Evolutionary conservation across 2,888 invertebrate species (phyloP), one percentile per base, ranked within the genome.

Genomic region (Prenolepis imparis): DNA sequence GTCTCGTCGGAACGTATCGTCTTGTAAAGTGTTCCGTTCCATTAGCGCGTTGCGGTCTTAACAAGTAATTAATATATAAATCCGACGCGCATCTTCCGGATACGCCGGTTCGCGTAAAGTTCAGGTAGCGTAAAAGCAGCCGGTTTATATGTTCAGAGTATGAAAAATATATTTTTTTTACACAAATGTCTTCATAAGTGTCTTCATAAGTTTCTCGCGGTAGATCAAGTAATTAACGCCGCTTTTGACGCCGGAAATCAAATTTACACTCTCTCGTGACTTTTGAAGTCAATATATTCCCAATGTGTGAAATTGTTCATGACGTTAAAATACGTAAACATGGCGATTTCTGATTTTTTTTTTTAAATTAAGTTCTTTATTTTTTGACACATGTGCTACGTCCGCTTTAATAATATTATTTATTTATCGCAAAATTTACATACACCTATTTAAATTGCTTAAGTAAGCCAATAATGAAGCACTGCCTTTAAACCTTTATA

Each of bases 11-110:
- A 66, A 55, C 52, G 36, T n/a, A n/a, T n/a, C 55, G 41, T n/a
- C 77, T 32, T 32, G 68, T 21, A n/a, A 55, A 57, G 41, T 68
- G 68, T 57, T 57, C 57, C 57, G 77, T 77, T 67, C 68, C 77
- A 55, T 78, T 68, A 78, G 68, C 68, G 32, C 32, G 8, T 11
- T 24, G 32, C 52, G n/a, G 15, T 66, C 21, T 44, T 28, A 78
- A 68, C 68, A 59, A 78, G 57, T 68, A 57, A 78, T 78, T 78
- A 70, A 78, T 68, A 70, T 68, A 70, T 57, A 59, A 68, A 78
- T 57, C 44, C 44, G 32, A 78, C 9, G 55, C 57, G 57, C n/a
- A n/a, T 64, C 57, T 67, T 77, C 67, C 67, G n/a, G 57, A 57
- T 41, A 11, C 32, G 68, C 66, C 18, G 32, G 12, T 68, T 39